These are phyloP conservation scores for Penaeus indicus DNA, from an alignment of 1,140 invertebrate genomes.

Conservation along the genomic window DNA sequence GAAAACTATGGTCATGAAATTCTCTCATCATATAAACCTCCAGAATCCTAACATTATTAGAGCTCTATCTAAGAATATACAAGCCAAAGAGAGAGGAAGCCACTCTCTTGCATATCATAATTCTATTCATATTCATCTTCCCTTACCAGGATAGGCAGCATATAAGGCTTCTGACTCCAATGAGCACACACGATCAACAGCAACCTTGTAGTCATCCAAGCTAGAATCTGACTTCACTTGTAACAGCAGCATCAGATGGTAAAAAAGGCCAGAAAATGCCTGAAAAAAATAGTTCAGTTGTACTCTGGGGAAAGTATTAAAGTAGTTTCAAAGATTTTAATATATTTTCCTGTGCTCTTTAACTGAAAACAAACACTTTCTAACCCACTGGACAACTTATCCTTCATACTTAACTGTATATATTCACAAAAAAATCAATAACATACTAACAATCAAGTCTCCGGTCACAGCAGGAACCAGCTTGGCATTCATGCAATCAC, in stretches of 20 bases:
- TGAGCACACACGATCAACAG: conserved; percentile 32
- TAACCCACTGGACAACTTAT: no score
- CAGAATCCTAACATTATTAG: no score
- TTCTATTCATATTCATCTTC: no score
- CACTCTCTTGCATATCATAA: no score
- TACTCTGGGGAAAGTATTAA: neutral
- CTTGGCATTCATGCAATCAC: conserved; percentile 46
- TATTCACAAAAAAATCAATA: neutral
- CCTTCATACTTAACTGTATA: no score
- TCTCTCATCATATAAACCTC: no score
- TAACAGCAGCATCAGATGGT: conserved; percentile 25
- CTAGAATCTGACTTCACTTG: neutral
- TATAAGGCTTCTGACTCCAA: conserved; percentile 20
- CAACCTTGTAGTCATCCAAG: conserved; percentile 16
- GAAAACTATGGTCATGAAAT: no score
- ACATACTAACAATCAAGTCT: conserved; percentile 46
- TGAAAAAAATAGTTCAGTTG: neutral
- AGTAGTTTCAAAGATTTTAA: no score
- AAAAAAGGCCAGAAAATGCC: conserved; percentile 50
- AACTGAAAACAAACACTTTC: no score
- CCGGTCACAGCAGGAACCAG: conserved; percentile 2
- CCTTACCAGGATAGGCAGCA: conserved; percentile 33
- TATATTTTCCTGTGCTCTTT: no score
- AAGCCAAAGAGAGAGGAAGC: no score
- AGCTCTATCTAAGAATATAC: no score